Conservation (phyloP, 2,888 invertebrate genomes). For the Neoaliturus tenellus region DNA sequence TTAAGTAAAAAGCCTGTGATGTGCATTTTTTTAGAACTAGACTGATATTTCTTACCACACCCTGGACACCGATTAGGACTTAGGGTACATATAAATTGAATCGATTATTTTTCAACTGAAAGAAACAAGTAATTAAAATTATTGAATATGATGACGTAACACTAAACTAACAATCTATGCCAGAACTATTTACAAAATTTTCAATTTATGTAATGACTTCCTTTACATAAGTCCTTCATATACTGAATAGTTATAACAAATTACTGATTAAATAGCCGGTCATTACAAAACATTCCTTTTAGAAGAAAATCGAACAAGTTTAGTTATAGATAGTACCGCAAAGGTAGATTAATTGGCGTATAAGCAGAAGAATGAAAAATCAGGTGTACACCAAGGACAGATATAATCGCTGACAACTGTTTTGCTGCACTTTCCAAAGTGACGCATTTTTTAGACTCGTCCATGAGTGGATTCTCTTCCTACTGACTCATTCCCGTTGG, state of each 20-base stretch:
- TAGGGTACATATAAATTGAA: no score
- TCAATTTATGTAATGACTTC: background rate
- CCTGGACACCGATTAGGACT: no score
- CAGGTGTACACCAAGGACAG: background rate
- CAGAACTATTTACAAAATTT: background rate
- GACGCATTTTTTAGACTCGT: background rate
- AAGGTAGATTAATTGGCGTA: slow-evolving; percentile 4
- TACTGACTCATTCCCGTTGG: background rate
- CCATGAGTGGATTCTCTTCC: background rate
- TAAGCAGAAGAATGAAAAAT: slow-evolving; percentile 1
- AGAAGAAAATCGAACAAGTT: background rate
- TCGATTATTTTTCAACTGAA: no score
- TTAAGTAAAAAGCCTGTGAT: no score
- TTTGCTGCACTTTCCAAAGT: background rate
- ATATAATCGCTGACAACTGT: background rate
- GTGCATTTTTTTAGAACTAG: no score
- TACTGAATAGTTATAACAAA: background rate
- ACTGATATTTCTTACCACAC: no score
- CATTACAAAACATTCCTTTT: background rate
- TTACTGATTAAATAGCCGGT: background rate
- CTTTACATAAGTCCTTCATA: background rate
- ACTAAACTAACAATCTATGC: no score
- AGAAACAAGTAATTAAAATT: no score
- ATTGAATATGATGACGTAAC: no score
- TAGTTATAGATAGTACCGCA: background rate